A percentile compares a stretch with the other conserved stretches of the same genome.
These are phyloP conservation scores for Isotomurus palustris DNA, from an alignment of 2,888 invertebrate genomes.

Conservation along the genomic window DNA sequence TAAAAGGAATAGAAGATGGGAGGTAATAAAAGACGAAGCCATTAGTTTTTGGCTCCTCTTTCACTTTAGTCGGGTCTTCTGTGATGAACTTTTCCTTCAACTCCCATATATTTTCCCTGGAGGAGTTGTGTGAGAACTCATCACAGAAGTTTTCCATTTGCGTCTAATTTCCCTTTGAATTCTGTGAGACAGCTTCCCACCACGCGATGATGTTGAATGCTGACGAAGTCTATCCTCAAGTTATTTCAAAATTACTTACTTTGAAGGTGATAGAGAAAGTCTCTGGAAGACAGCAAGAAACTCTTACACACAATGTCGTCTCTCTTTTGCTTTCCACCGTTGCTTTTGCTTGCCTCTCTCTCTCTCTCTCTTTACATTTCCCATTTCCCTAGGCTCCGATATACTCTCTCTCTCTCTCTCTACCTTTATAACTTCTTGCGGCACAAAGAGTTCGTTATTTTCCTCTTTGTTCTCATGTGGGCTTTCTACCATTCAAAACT, in stretches of 20 bases:
- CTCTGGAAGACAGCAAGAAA: background rate
- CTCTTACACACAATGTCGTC: background rate
- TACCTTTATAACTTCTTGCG: background rate
- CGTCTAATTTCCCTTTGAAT: constrained; percentile 13
- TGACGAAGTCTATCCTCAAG: too few species aligned
- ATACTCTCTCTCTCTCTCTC: background rate
- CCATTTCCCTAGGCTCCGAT: too few species aligned
- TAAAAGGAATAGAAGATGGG: constrained; percentile 12
- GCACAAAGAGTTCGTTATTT: constrained; percentile 15
- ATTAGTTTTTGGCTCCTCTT: constrained; percentile 24
- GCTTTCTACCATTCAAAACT: constrained; percentile 3
- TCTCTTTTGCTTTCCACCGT: background rate
- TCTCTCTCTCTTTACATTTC: too few species aligned
- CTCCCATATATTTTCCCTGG: constrained; percentile 37
- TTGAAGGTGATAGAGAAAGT: background rate
- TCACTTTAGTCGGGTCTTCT: constrained; percentile 15
- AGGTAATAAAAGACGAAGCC: constrained; percentile 22
- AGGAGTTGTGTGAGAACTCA: constrained; percentile 33
- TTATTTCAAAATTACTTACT: too few species aligned
- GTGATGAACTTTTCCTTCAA: constrained; percentile 12
- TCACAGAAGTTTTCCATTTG: constrained; percentile 33
- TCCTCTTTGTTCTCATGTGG: constrained; percentile 7
- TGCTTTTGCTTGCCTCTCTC: background rate
- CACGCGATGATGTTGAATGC: too few species aligned
- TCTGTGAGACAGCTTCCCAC: background rate